These are phyloP conservation scores for Pithys albifrons DNA, from an alignment of 2,113 vertebrate species.

Conservation along the genomic window DNA sequence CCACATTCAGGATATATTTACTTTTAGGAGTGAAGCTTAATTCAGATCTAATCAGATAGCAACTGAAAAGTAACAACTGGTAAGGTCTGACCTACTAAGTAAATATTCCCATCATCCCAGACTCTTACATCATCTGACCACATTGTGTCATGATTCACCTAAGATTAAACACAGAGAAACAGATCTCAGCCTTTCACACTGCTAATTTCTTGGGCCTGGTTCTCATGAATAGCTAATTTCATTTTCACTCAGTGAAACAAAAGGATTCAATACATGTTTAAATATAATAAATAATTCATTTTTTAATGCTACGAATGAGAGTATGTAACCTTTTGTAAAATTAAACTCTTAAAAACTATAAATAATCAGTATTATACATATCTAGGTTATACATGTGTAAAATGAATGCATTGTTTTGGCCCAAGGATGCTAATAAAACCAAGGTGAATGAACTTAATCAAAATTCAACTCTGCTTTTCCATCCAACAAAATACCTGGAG, in stretches of 20 bases:
- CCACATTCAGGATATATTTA: not conserved
- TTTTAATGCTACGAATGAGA: not conserved
- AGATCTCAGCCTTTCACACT: not conserved
- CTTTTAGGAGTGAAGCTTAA: not conserved
- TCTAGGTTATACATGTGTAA: not conserved
- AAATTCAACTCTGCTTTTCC: not conserved
- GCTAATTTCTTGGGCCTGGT: not conserved
- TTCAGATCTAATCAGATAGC: not conserved
- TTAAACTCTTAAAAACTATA: not conserved
- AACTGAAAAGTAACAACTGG: not conserved
- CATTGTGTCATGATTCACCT: not conserved
- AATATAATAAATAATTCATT: not conserved
- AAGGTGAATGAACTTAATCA: not conserved
- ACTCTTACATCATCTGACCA: not conserved
- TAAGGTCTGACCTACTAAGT: not conserved
- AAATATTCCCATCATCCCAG: not conserved
- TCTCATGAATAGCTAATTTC: not conserved
- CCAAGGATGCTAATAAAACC: not conserved
- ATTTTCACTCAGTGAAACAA: not conserved
- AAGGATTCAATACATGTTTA: not conserved
- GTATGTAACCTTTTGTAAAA: not conserved
- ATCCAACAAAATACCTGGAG: not conserved
- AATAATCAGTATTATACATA: not conserved
- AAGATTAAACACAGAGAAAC: not conserved
- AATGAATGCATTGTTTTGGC: not conserved